Base-by-base conservation (phyloP, 2,113 vertebrate species). In the Nyctereutes procyonoides region DNA sequence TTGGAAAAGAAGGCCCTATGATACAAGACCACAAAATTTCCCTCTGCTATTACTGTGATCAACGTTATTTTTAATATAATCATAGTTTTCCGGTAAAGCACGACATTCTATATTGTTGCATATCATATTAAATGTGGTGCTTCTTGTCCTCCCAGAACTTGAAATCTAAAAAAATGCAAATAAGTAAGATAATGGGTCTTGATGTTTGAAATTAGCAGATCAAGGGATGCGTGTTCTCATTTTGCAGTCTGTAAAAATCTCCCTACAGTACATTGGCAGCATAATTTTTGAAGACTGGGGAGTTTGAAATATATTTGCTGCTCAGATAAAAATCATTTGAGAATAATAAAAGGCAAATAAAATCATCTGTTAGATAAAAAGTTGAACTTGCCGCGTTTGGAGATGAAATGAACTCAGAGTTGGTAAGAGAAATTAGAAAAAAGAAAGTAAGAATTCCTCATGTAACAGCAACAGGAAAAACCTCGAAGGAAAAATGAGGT, bases 71-170 rank as follows among this genome's bases (percentile, higher is more conserved):
- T 79, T 79, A 87, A 55, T 62, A 28, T 84, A 69, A 80, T 56
- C 74, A 56, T 62, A 48, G 4, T 77, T 95, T 92, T 96, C 62
- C 43, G 92, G n/a, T 71, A 71, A 90, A 91, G 26, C 20, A 95
- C 17, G 85, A 48, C 32, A 63, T 77, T 93, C n/a, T 65, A 67
- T 90, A 76, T 32, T 19, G 3, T 82, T 91, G 30, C 32, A 85
- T 16, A 35, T 12, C 90, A 79, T 88, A 85, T 38, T 58, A 85
- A 89, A 74, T 86, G 26, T 67, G n/a, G 0, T 86, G 32, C 5
- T 86, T 91, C 35, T 83, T 55, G 15, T 83, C 51, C 48, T 43
- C 9, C 38, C 51, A 4, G 63, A 65, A 71, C 30, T 71, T 92
- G 65, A 86, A 88, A 43, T 90, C n/a, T 43, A 94, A 71, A 53